Conservation (phyloP, 2,797 vertebrate species). For the Aphelocoma californica region DNA sequence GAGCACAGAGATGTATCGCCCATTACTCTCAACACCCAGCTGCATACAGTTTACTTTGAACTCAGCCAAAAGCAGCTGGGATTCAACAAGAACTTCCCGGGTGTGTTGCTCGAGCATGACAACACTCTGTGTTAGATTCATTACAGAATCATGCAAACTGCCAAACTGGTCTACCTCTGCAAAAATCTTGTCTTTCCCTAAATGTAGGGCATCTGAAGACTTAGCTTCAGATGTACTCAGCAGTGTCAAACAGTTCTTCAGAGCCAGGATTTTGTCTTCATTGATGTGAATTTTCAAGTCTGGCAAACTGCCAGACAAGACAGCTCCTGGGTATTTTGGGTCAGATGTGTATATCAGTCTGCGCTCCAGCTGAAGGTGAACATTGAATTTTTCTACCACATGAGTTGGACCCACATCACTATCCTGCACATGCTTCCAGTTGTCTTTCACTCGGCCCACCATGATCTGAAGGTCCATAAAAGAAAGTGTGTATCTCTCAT, state of each 20-base stretch:
- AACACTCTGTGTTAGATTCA: slow-evolving; percentile 92
- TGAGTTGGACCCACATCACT: slow-evolving; percentile 95
- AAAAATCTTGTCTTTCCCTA: slow-evolving; percentile 89
- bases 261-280: slow-evolving; percentile 92
- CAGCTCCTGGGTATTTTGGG: slow-evolving; percentile 93
- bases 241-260: slow-evolving; percentile 87
- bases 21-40: slow-evolving; percentile 92
- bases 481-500: slow-evolving; percentile 91
- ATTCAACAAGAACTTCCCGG: slow-evolving; percentile 93
- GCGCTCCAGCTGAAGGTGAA: slow-evolving; percentile 91
- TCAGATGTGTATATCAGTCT: slow-evolving; percentile 95
- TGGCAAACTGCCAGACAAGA: slow-evolving; percentile 91
- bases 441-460: slow-evolving; percentile 94
- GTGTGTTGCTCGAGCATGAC: slow-evolving; percentile 92
- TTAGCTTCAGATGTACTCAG: slow-evolving; percentile 78
- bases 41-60: slow-evolving; percentile 98
- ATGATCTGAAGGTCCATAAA: slow-evolving; percentile 98
- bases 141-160: slow-evolving; percentile 88
- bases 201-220: slow-evolving; percentile 76
- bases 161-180: slow-evolving; percentile 83
- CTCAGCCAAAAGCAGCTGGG: slow-evolving; percentile 91
- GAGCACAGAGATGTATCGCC: slow-evolving; percentile 94
- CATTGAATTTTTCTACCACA: slow-evolving; percentile 96
- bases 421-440: slow-evolving; percentile 95
- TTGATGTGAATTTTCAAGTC: slow-evolving; percentile 98